phyloP scores from a whole-genome alignment of 2,113 vertebrate genomes.

The Pedionomus torquatus region DNA sequence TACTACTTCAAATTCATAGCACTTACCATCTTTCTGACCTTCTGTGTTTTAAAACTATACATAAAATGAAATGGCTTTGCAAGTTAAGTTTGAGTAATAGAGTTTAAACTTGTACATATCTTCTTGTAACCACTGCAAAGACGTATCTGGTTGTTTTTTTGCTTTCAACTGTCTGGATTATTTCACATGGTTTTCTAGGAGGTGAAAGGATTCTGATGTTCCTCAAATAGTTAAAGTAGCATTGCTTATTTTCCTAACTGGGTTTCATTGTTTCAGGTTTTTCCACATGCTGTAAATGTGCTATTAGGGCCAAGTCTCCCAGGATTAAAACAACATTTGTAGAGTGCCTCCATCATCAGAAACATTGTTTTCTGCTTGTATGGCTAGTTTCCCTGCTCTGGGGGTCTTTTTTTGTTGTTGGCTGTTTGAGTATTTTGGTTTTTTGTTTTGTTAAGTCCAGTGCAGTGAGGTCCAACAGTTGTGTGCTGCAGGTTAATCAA shows the following conservation, averaged over 20 bases:
- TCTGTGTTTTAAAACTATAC: background rate
- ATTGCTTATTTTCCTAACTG: constrained; percentile 24
- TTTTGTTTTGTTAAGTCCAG: no score
- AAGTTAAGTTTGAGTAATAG: background rate
- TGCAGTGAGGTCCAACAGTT: background rate
- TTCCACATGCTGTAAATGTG: background rate
- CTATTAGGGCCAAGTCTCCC: background rate
- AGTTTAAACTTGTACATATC: background rate
- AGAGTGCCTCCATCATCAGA: constrained; percentile 30
- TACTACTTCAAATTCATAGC: background rate
- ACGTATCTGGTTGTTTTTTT: background rate
- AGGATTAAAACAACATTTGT: constrained; percentile 36
- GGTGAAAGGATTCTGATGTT: background rate
- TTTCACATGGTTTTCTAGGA: background rate
- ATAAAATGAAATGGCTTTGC: background rate
- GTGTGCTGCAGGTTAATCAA: background rate
- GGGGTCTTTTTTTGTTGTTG: background rate
- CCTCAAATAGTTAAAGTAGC: constrained; percentile 11
- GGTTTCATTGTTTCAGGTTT: constrained; percentile 43
- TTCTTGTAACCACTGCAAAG: background rate
- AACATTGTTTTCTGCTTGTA: constrained; percentile 22
- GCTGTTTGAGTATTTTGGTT: background rate
- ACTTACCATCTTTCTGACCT: background rate
- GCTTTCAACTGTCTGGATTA: background rate
- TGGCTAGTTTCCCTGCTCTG: background rate